Evolutionary conservation across 2,888 invertebrate species (phyloP).

Genomic region (Mycalesis mineus): DNA sequence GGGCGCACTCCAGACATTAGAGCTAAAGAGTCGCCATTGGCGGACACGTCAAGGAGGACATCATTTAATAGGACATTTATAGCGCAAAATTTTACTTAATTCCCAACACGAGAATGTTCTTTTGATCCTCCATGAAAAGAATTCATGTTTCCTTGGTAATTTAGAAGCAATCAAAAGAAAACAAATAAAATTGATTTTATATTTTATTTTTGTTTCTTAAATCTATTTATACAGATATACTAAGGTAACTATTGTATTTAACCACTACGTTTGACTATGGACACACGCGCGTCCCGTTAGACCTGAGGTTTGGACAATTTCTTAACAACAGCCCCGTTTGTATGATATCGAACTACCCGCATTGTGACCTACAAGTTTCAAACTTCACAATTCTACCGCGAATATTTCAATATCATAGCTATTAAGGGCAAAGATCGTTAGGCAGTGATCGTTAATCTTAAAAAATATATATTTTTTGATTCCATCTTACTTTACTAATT

Average conservation of each 20-base stretch:
- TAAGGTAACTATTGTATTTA: conserved; percentile 66
- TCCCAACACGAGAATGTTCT: no score
- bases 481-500: conserved; percentile 25
- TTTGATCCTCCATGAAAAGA: no score
- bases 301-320: conserved; percentile 45
- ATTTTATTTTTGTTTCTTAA: conserved; percentile 48
- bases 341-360: neutral
- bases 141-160: no score
- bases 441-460: conserved; percentile 57
- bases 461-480: conserved; percentile 31
- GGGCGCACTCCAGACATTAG: no score
- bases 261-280: conserved; percentile 68
- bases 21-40: no score
- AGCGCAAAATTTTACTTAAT: no score
- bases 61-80: no score
- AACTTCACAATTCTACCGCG: no score
- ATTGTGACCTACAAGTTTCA: no score
- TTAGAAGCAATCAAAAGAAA: conserved; percentile 4
- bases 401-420: neutral
- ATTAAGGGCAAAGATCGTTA: conserved; percentile 42
- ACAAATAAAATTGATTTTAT: conserved; percentile 17
- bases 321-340: conserved; percentile 14
- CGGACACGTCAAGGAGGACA: no score
- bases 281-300: conserved; percentile 48
- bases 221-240: conserved; percentile 57